phyloP scores from a whole-genome alignment of 2,797 vertebrate genomes.

The Galago senegalensis region DNA sequence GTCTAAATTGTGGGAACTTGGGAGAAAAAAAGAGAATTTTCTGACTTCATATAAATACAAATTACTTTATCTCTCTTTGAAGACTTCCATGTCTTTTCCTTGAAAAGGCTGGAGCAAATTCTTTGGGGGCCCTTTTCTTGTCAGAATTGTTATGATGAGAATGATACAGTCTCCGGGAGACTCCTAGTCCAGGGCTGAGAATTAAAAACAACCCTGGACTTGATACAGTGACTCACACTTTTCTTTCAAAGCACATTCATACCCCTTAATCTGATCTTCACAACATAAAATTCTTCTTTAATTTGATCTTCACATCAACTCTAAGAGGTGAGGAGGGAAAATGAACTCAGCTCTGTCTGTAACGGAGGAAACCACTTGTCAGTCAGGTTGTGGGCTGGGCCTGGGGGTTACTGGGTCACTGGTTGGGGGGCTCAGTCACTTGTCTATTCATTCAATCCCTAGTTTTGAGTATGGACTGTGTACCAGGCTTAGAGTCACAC shows the following conservation, averaged over 20 bases:
- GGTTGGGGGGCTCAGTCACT: neutral
- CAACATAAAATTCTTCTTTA: neutral
- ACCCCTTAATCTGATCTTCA: neutral
- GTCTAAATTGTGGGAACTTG: conserved; percentile 83
- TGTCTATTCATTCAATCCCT: neutral
- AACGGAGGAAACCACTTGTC: neutral
- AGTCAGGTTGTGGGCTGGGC: neutral
- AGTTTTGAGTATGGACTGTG: neutral
- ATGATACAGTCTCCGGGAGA: neutral
- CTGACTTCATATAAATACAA: conserved; percentile 83
- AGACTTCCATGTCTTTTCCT: conserved; percentile 79
- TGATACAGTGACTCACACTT: neutral
- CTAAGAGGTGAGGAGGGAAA: neutral
- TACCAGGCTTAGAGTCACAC: neutral
- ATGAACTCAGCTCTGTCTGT: neutral
- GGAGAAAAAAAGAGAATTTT: conserved; percentile 70
- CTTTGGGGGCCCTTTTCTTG: conserved; percentile 72
- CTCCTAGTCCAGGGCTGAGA: neutral
- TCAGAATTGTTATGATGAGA: conserved; percentile 62
- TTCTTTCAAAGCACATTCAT: neutral
- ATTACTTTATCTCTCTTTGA: conserved; percentile 84
- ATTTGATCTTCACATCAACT: neutral
- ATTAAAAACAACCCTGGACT: neutral
- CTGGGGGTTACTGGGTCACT: neutral
- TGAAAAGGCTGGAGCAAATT: conserved; percentile 62